Evolutionary conservation across 1,140 invertebrate genomes (phyloP), one percentile per base, ranked within the genome.

Genomic region (Drosophila parabipectinata): DNA sequence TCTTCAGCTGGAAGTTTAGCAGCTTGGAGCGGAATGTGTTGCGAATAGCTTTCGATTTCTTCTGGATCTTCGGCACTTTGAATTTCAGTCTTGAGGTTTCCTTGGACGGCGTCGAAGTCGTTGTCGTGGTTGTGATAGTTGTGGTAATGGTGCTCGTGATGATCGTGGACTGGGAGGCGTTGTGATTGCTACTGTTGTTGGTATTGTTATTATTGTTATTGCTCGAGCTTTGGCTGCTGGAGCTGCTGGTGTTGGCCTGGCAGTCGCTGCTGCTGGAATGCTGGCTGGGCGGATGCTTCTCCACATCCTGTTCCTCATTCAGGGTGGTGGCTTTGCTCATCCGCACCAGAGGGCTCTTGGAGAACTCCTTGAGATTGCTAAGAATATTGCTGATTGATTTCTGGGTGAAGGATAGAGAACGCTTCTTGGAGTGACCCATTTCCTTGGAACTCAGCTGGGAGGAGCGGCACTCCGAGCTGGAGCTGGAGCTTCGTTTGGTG

Each of bases 41-140:
- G 15, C 89, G 82, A 37, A 91, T 90, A 47, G 88, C 87, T 78
- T 91, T 91, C 3, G 90, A 91, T 74, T 91, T 90, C 72, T 91
- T 91, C 52, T 90, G 82, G 53, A 91, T 90, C 50, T 91, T 91
- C 60, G 90, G 84, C 78, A 91, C 90, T 76, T 91, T 91, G n/a
- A 90, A 84, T 77, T 90, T 90, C 75, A 90, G 87, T 81, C 84
- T 91, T 76, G 90, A 83, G 44, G 62, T 72, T 59, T 89, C 89
- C 69, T 90, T 91, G 89, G 89, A 89, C 84, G 89, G 89, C 68
- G 75, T 89, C 51, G 71, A 68, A 14, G 71, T 56, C 28, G 75
- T 63, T 54, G 76, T 60, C 9, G 62, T 63, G 28, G 75, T 68
- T 72, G 62, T 74, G 63, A 63, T 69, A 10, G 58, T 83, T n/a